A percentile compares a stretch with the other conserved stretches of the same genome.
Conservation (phyloP, 2,113 vertebrate species). For the Lucifuga dentata region DNA sequence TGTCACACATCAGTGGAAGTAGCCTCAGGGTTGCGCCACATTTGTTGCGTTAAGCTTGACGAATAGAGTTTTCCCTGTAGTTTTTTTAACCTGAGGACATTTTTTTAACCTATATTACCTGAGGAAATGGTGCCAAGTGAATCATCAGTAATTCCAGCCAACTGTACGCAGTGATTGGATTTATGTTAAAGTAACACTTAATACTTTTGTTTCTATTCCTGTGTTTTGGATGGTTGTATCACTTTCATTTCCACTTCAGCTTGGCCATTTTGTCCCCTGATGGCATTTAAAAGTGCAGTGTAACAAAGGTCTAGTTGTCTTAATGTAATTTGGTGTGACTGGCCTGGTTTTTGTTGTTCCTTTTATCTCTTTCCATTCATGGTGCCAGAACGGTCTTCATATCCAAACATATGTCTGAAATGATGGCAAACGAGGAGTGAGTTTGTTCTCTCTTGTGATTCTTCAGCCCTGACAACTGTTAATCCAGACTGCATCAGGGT, state of each 20-base stretch:
- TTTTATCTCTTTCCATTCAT: conserved; percentile 13
- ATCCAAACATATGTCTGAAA: conserved; percentile 1
- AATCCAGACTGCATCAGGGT: conserved; percentile 28
- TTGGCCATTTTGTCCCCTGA: not conserved
- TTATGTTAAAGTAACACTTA: not conserved
- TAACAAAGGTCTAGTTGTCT: not conserved
- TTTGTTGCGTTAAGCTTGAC: not conserved
- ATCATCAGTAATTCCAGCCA: too few relatives aligned
- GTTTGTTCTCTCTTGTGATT: conserved; percentile 20
- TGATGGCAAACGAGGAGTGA: conserved; percentile 4
- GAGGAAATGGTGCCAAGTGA: too few relatives aligned
- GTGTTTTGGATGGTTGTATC: not conserved
- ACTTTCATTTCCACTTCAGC: too few relatives aligned
- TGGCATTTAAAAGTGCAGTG: not conserved
- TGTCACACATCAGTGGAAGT: conserved; percentile 13
- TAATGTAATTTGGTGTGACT: not conserved
- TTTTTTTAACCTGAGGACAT: not conserved
- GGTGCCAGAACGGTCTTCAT: conserved; percentile 5
- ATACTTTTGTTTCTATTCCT: not conserved
- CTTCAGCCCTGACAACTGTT: conserved; percentile 46
- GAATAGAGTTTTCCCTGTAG: not conserved
- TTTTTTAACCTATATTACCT: too few relatives aligned
- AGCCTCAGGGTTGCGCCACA: not conserved
- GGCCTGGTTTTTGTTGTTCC: not conserved
- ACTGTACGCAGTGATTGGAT: not conserved